Evolutionary conservation across 2,797 vertebrate species (phyloP), one percentile per base, ranked within the genome.

Genomic region (Xenentodon cancila): DNA sequence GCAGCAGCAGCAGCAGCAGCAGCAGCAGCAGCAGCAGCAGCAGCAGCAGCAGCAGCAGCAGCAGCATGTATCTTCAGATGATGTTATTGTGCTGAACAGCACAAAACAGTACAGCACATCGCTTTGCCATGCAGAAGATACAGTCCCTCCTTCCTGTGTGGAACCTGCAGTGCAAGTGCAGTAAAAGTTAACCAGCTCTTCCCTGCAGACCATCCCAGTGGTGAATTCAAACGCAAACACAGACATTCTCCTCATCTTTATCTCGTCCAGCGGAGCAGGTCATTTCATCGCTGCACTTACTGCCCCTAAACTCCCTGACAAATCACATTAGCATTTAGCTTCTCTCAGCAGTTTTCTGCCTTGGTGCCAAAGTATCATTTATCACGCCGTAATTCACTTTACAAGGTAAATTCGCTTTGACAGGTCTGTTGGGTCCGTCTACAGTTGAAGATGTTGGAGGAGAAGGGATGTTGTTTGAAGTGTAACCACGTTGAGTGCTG

Each of bases 211-310:
- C 82, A 73, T 62, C 69, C 5, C 73, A 68, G 54, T 44, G 66
- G 81, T 82, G 70, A 65, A 82, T 37, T 37, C 9, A 9, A 40
- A 5, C 81, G 75, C 84, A 79, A 90, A 90, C 83, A 90, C 83
- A 87, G 82, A 79, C 77, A 68, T 63, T 80, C 63, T 69, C 80
- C 66, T 59, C 20, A 47, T 90, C 85, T 93, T 92, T 92, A 91
- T 91, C 88, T 91, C 82, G 66, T 89, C 74, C 77, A 78, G 75
- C 62, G 87, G 84, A 85, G 75, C 82, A 73, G 61, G 79, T 88
- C 92, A 90, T 88, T 94, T 93, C 92, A 93, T 94, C 91, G 81
- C 86, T 89, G 92, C 93, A 93, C 92, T 94, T 92, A 92, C 69
- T 80, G 88, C 84, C 88, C 90, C 91, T 91, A 93, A 93, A 93